Conservation (phyloP, 2,888 invertebrate species). For the Nemapogon koenigi region DNA sequence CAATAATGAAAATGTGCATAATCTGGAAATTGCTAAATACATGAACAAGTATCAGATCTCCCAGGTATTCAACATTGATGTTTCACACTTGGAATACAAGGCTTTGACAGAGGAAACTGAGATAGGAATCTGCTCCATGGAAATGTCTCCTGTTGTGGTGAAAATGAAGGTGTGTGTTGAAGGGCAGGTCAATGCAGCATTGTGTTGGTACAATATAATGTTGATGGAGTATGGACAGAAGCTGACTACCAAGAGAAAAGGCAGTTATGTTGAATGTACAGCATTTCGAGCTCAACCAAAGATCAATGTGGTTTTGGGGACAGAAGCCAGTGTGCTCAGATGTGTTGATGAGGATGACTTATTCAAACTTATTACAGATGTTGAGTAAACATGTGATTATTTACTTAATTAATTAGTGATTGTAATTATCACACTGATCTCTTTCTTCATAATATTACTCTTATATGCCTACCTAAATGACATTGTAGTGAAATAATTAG, state of each 20-base stretch:
- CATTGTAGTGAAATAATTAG: too few relatives aligned
- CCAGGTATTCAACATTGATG: constrained; percentile 60
- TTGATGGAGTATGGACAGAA: constrained; percentile 35
- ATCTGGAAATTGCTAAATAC: constrained; percentile 56
- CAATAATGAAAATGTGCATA: constrained; percentile 59
- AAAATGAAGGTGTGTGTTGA: constrained; percentile 30
- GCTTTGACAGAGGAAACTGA: constrained; percentile 35
- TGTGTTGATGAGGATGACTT: constrained; percentile 35
- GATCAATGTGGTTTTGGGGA: constrained; percentile 26
- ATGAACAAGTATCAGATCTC: constrained; percentile 68
- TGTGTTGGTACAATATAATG: constrained; percentile 63
- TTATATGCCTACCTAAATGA: too few relatives aligned
- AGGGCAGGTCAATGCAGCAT: constrained; percentile 53
- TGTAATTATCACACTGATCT: too few relatives aligned
- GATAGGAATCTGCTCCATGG: constrained; percentile 26
- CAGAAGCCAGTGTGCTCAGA: constrained; percentile 29
- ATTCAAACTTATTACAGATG: constrained; percentile 35
- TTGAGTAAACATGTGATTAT: constrained; percentile 15
- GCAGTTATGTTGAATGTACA: constrained; percentile 50
- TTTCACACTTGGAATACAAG: constrained; percentile 39
- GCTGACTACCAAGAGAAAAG: constrained; percentile 44
- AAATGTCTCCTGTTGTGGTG: constrained; percentile 22
- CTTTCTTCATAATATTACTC: too few relatives aligned
- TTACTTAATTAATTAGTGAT: too few relatives aligned
- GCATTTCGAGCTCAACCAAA: constrained; percentile 47